phyloP scores from a whole-genome alignment of 23 tunicate genomes.

The Trididemnum nubilum region DNA sequence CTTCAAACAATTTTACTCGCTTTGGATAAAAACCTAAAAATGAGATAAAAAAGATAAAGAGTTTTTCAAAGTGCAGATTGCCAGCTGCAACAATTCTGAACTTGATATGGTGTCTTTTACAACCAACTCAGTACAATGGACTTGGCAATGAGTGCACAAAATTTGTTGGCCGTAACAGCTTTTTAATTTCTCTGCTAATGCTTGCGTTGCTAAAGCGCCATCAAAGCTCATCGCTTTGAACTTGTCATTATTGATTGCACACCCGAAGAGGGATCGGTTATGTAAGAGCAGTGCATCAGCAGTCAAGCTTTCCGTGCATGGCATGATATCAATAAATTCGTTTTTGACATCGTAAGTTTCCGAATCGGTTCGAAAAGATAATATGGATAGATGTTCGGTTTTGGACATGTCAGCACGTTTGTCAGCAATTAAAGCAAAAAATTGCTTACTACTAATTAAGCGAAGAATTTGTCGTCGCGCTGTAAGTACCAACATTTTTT shows the following conservation, averaged over 20 bases:
- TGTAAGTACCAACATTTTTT: not conserved
- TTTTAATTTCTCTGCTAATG: not conserved
- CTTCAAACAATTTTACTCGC: not conserved
- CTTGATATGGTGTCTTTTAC: not conserved
- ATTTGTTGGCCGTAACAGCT: not conserved
- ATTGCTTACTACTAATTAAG: not conserved
- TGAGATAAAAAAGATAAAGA: no score
- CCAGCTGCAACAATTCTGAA: not conserved
- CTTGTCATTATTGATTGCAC: not conserved
- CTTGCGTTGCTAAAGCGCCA: not conserved
- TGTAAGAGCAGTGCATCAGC: slow-evolving; percentile 2
- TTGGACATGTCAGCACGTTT: not conserved
- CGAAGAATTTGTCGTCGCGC: slow-evolving; percentile 2
- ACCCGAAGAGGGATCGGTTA: not conserved
- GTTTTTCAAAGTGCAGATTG: not conserved
- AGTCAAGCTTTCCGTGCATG: not conserved
- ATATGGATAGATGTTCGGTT: not conserved
- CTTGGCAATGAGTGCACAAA: not conserved
- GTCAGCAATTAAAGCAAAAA: not conserved
- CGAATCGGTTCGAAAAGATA: slow-evolving; percentile 1
- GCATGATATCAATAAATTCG: not conserved
- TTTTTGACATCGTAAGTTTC: not conserved
- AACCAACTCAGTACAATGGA: not conserved
- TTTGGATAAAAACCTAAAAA: not conserved
- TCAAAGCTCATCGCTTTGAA: not conserved